Base-by-base conservation (phyloP, 2,888 invertebrate genomes). In the Carcina quercana region DNA sequence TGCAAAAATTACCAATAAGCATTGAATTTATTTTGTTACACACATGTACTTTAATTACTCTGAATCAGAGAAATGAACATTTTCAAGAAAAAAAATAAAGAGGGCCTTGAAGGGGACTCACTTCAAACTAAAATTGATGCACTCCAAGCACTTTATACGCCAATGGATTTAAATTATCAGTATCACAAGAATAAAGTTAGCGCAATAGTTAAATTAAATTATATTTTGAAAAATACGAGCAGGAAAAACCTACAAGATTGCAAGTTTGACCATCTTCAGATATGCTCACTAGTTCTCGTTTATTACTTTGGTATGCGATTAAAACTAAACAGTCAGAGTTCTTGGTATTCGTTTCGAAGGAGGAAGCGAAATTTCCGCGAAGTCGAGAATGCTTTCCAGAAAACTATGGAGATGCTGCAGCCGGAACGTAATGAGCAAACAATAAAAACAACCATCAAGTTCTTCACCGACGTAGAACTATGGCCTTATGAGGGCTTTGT, bases 251-350 rank as follows among this genome's bases (percentile, higher is more conserved):
- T 72, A 5, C 67, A 65, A n/a, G 55, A 56, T 2, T 42, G 48
- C 0, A 54, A 70, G 17, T 63, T 59, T 13, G 47, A 61, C n/a
- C 54, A 65, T 8, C 24, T 74, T 1, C 27, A 72, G 0, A 25
- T 56, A n/a, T 66, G 68, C 31, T 47, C 70, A n/a, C 36, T 75
- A 12, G 62, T 65, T 1, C 22, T 64, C 6, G 43, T 73, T 1
- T 73, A 69, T 35, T 72, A 62, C 35, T 74, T 72, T 30, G 74
- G 71, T 2, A 73, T 72, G 73, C 48, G 59, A 5, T 37, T 74
- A 4, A 73, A 67, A 50, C 28, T 63, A n/a, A 61, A 47, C 21
- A 47, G 38, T 25, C 28, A 57, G 1, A 53, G 45, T 2, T 57
- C 64, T 0, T 53, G 37, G 28, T 45, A 45, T 35, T 58, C 59